Evolutionary conservation across 2,797 vertebrate species (phyloP).

Genomic region (Anas acuta): DNA sequence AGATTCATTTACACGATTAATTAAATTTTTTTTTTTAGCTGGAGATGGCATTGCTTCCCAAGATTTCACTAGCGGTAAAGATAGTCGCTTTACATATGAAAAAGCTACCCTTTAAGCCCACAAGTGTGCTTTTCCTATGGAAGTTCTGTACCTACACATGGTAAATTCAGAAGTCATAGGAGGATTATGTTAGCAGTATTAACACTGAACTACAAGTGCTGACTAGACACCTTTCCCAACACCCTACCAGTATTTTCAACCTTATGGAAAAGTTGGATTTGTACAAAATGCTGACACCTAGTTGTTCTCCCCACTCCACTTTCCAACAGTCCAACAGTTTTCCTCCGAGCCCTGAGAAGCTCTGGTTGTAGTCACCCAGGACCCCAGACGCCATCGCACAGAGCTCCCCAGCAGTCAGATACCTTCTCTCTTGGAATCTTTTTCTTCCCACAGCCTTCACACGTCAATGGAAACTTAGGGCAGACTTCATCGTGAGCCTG

Average conservation of each 20-base stretch:
- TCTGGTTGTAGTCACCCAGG: neutral
- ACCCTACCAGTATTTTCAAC: rapidly evolving
- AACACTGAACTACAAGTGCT: rapidly evolving
- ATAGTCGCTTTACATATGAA: neutral
- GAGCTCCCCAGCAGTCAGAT: neutral
- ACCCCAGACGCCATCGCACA: rapidly evolving
- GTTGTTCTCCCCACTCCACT: neutral
- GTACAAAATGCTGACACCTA: neutral
- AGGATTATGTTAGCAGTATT: neutral
- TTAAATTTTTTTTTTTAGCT: neutral
- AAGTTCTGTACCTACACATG: neutral
- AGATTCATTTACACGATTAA: neutral
- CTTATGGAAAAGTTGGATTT: neutral
- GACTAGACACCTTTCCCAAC: rapidly evolving
- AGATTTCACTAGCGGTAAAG: neutral
- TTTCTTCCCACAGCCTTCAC: constrained; percentile 93
- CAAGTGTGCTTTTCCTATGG: rapidly evolving
- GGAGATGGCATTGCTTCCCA: neutral
- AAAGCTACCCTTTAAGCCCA: neutral
- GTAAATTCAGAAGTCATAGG: neutral
- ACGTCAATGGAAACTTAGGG: constrained; percentile 89
- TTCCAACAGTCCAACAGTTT: neutral
- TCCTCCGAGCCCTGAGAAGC: rapidly evolving
- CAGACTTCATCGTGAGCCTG: constrained; percentile 94
- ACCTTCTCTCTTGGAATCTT: constrained; percentile 95